Evolutionary conservation across 2,888 invertebrate genomes (phyloP).

Genomic region (Parochlus steinenii): DNA sequence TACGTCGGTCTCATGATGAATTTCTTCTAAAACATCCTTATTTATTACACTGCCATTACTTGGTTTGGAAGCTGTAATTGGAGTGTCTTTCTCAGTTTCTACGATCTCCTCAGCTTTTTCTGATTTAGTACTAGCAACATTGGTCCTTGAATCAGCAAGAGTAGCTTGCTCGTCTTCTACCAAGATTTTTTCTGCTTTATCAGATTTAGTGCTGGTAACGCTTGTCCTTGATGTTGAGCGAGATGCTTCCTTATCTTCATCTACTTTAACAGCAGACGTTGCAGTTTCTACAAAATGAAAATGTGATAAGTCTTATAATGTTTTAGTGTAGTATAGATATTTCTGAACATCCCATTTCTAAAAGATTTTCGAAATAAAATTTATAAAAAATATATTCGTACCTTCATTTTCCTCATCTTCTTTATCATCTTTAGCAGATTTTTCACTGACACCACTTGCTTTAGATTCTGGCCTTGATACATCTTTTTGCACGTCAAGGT

Average conservation of each 20-base stretch:
- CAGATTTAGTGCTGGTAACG: slow-evolving; percentile 4
- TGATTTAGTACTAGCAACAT: slow-evolving; percentile 10
- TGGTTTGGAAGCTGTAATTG: slow-evolving; percentile 13
- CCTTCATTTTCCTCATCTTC: no score
- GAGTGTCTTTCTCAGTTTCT: slow-evolving; percentile 2
- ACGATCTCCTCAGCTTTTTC: neutral
- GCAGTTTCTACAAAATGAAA: neutral
- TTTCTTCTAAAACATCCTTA: slow-evolving; percentile 13
- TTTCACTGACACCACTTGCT: slow-evolving; percentile 14
- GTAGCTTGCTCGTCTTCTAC: slow-evolving; percentile 4
- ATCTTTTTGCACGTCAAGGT: slow-evolving; percentile 10
- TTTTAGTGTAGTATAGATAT: no score
- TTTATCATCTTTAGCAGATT: slow-evolving; percentile 5
- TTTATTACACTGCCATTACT: neutral
- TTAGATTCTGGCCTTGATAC: slow-evolving; percentile 13
- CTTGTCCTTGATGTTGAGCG: no score
- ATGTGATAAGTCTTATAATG: no score
- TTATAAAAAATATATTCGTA: no score
- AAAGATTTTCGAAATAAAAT: no score
- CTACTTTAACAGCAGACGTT: slow-evolving; percentile 4
- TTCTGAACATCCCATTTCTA: no score
- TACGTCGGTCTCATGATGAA: slow-evolving; percentile 16
- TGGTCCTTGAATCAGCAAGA: slow-evolving; percentile 13
- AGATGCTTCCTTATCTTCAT: slow-evolving; percentile 7
- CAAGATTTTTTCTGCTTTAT: slow-evolving; percentile 4